Percentiles rank a stretch among this genome's conserved stretches.
These are phyloP conservation scores for Discoglossus pictus DNA, from an alignment of 2,797 vertebrate species.

Conservation along the genomic window DNA sequence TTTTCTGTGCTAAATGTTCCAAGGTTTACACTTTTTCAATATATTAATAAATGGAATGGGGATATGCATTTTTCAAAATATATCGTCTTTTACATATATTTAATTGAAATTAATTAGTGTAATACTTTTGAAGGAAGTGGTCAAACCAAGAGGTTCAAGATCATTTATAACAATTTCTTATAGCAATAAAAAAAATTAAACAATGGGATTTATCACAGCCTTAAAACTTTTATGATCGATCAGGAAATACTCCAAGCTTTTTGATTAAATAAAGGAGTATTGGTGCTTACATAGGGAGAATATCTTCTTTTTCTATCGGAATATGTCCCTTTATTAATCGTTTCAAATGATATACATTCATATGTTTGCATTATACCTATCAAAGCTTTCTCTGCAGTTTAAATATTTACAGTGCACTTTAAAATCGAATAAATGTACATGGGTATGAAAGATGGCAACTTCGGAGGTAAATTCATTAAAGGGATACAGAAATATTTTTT, in stretches of 20 bases:
- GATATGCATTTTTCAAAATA: slow-evolving; percentile 75
- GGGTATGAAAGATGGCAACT: too few species aligned
- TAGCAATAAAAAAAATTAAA: slow-evolving; percentile 72
- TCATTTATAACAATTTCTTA: slow-evolving; percentile 71
- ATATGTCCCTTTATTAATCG: neutral
- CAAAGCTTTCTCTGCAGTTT: too few species aligned
- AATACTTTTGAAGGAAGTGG: slow-evolving; percentile 72
- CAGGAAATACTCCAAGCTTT: slow-evolving; percentile 62
- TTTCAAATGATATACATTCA: too few species aligned
- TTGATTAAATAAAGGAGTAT: slow-evolving; percentile 64
- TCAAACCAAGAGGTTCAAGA: slow-evolving; percentile 63
- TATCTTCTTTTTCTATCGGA: neutral
- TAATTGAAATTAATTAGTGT: slow-evolving; percentile 80
- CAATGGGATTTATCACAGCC: slow-evolving; percentile 70
- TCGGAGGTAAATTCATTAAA: too few species aligned
- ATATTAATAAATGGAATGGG: slow-evolving; percentile 74
- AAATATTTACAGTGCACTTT: too few species aligned
- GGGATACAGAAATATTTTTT: too few species aligned
- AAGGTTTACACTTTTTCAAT: slow-evolving; percentile 83
- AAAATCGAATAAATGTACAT: too few species aligned
- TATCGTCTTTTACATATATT: slow-evolving; percentile 79
- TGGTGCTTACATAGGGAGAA: slow-evolving; percentile 41
- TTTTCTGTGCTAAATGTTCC: slow-evolving; percentile 80
- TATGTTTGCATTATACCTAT: too few species aligned
- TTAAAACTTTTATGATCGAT: slow-evolving; percentile 65